A percentile compares a stretch with the other conserved stretches of the same genome.
Conservation (phyloP, 2,797 vertebrate genomes). For the Taeniopygia guttata region DNA sequence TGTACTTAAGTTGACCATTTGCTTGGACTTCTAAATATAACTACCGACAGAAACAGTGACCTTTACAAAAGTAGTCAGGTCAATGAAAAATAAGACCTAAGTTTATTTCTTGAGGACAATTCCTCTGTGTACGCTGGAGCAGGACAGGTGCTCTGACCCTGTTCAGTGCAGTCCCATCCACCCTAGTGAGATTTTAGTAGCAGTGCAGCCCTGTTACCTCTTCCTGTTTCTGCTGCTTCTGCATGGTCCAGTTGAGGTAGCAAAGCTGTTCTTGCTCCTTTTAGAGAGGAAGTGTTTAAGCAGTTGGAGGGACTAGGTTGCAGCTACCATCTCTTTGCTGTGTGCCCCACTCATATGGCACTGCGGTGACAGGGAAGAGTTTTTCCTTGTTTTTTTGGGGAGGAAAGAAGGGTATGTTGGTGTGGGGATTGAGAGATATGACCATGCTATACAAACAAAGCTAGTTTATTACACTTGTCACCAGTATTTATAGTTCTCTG, state of each 20-base stretch:
- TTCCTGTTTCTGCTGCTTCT: background rate
- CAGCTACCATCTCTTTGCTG: background rate
- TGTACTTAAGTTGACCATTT: background rate
- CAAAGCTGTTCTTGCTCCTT: background rate
- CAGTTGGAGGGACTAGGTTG: background rate
- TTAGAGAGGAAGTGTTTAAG: background rate
- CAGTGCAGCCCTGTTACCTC: background rate
- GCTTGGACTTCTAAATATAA: background rate
- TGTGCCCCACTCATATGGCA: accelerated
- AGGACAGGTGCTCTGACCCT: background rate
- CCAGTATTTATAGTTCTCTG: background rate
- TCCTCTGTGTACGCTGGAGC: background rate
- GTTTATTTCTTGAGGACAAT: background rate
- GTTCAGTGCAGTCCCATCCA: background rate
- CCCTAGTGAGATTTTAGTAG: background rate
- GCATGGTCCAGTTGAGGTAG: accelerated
- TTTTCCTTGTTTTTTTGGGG: background rate
- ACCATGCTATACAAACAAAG: background rate
- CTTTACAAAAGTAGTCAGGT: background rate
- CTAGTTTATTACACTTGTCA: background rate
- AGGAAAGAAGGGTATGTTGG: background rate
- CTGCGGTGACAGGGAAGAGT: background rate
- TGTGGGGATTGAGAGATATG: background rate
- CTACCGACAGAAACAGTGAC: background rate
- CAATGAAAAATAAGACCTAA: background rate